These are phyloP conservation scores for Ahaetulla prasina DNA, from an alignment of 2,113 vertebrate genomes.

Conservation along the genomic window DNA sequence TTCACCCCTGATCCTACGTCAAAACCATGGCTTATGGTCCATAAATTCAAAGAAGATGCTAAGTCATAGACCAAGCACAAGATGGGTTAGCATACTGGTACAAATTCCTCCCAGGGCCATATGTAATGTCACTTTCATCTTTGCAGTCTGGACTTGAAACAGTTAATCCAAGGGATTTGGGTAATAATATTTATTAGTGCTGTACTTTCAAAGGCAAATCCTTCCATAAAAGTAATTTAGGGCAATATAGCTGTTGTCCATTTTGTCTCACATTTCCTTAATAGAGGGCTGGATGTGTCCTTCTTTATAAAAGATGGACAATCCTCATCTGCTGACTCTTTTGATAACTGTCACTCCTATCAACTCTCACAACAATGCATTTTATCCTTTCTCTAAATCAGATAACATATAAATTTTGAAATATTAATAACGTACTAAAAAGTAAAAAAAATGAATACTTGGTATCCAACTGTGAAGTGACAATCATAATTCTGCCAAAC, in stretches of 20 bases:
- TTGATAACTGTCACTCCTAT: not conserved
- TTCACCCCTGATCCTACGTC: no score
- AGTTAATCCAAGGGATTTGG: not conserved
- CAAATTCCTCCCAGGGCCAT: not conserved
- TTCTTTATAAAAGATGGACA: not conserved
- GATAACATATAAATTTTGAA: not conserved
- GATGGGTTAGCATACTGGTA: not conserved
- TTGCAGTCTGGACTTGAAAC: not conserved
- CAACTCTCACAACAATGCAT: not conserved
- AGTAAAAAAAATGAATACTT: not conserved
- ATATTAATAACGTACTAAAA: not conserved
- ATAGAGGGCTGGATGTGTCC: not conserved
- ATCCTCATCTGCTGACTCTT: not conserved
- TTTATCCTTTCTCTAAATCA: not conserved
- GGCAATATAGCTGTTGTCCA: not conserved
- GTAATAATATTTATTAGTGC: not conserved
- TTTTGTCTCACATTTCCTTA: not conserved
- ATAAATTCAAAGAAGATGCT: not conserved
- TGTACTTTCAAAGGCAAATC: not conserved
- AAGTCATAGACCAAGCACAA: not conserved
- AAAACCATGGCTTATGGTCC: not conserved
- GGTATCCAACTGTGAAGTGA: not conserved
- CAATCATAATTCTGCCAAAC: not conserved
- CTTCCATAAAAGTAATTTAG: not conserved
- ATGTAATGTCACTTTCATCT: not conserved